phyloP scores from a whole-genome alignment of 2,888 invertebrate genomes.

The Xanthostigma xanthostigma region DNA sequence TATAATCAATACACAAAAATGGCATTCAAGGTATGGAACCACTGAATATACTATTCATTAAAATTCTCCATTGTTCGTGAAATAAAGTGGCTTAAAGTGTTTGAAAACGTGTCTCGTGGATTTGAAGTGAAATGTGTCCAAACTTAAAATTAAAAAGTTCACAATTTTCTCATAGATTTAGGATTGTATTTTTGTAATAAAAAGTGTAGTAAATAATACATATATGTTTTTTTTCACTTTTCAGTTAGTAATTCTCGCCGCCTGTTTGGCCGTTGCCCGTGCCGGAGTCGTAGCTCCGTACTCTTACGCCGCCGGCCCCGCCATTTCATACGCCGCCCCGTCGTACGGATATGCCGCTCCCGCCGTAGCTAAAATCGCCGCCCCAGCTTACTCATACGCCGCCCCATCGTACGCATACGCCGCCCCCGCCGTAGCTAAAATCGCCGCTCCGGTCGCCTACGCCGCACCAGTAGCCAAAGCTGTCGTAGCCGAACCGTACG shows the following conservation, averaged over 20 bases:
- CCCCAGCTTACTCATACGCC: neutral
- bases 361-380: neutral
- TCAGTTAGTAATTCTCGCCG: conserved; percentile 17
- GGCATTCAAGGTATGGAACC: conserved; percentile 14
- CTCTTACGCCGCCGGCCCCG: neutral
- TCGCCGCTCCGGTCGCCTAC: conserved; percentile 13
- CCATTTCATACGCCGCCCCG: conserved; percentile 1
- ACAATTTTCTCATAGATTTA: neutral
- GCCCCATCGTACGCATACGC: conserved; percentile 12
- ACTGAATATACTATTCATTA: neutral
- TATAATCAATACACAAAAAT: conserved; percentile 10
- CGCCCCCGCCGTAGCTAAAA: neutral
- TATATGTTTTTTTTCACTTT: conserved; percentile 6
- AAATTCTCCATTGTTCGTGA: neutral
- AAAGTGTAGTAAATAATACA: too few species aligned
- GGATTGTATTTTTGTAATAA: neutral
- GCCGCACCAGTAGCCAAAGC: conserved; percentile 20
- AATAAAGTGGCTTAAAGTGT: too few species aligned
- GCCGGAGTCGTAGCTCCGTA: conserved; percentile 11
- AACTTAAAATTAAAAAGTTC: neutral
- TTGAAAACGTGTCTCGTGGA: too few species aligned
- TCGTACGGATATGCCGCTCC: neutral
- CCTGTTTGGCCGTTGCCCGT: conserved; percentile 16
- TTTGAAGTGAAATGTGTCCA: neutral
- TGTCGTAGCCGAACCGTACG: conserved; percentile 23